Evolutionary conservation across 2,113 vertebrate genomes (phyloP), one percentile per base, ranked within the genome.

Genomic region (Patagioenas fasciata): DNA sequence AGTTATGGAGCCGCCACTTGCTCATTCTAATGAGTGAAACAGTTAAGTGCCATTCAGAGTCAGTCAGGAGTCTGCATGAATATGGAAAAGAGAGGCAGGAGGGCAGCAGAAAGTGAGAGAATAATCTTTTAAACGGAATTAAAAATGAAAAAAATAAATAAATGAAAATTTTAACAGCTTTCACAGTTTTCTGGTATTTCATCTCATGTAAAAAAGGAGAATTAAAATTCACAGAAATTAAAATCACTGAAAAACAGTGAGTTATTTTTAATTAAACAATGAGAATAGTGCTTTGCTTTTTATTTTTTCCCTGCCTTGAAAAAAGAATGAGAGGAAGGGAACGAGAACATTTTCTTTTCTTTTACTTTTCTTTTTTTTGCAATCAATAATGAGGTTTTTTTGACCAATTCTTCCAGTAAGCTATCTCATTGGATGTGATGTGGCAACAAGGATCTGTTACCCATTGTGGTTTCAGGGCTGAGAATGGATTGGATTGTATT

Each of bases 401-500:
- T 93, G 71, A 93, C 75, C 82, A 95, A 20, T 64, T 94, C 74
- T 95, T 97, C 95, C 95, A 95, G 95, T 95, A 95, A 96, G 82
- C 82, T 92, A 80, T 95, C 92, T 93, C 82, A 84, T 11, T 92
- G 64, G 85, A 94, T 80, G 44, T 0, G 0, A 90, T 94, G 88
- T 86, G 85, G 95, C 83, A 96, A 95, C 32, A 84, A 78, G 69
- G 80, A 91, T 95, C 93, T 95, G 95, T 86, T 95, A 94, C 57
- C 1, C 69, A 92, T 93, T 97, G 96, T 89, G 95, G 95, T 98
- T 97, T 97, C 77, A 93, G 95, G 73, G 58, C 91, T 96, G 81
- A 91, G 94, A 97, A 97, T 93, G 86, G 84, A 94, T 78, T 97
- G 94, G 97, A 97, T 95, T 91, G 82, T 96, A 96, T 91, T 90